Percentiles rank a stretch among this genome's conserved stretches.
These are phyloP conservation scores for Dendroctonus valens DNA, from an alignment of 1,140 invertebrate genomes.

Conservation along the genomic window DNA sequence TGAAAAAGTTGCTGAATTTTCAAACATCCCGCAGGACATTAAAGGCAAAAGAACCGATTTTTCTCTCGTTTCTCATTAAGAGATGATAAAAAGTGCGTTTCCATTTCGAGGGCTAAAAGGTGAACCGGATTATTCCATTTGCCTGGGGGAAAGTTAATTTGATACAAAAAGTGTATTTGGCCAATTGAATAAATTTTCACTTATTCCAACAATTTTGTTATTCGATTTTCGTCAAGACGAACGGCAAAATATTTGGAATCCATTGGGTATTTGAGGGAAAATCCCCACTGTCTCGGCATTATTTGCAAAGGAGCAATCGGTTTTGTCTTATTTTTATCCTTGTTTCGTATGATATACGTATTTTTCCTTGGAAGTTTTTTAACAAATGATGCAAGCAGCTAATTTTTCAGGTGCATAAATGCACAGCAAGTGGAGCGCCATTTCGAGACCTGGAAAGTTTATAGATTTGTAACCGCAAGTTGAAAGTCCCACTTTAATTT, in stretches of 20 bases:
- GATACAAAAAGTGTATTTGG: slow-evolving; percentile 1
- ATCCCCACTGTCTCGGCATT: too few relatives aligned
- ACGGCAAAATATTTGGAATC: too few relatives aligned
- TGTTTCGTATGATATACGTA: too few relatives aligned
- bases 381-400: too few relatives aligned
- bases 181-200: neutral
- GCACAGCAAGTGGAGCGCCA: too few relatives aligned
- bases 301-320: too few relatives aligned
- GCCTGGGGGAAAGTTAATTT: slow-evolving; percentile 4
- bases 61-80: slow-evolving; percentile 13
- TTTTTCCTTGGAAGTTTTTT: too few relatives aligned
- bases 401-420: too few relatives aligned
- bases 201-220: neutral
- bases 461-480: slow-evolving; percentile 4
- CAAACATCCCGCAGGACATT: slow-evolving; percentile 14
- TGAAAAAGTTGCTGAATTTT: slow-evolving; percentile 1
- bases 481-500: slow-evolving; percentile 12
- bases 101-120: slow-evolving; percentile 10
- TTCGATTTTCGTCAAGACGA: too few relatives aligned
- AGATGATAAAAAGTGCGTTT: slow-evolving; percentile 8
- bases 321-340: too few relatives aligned
- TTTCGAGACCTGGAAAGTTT: neutral
- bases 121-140: slow-evolving; percentile 6
- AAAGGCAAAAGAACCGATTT: neutral
- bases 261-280: too few relatives aligned